Base-by-base conservation (phyloP, 2,113 vertebrate genomes). In the Pterocles gutturalis region DNA sequence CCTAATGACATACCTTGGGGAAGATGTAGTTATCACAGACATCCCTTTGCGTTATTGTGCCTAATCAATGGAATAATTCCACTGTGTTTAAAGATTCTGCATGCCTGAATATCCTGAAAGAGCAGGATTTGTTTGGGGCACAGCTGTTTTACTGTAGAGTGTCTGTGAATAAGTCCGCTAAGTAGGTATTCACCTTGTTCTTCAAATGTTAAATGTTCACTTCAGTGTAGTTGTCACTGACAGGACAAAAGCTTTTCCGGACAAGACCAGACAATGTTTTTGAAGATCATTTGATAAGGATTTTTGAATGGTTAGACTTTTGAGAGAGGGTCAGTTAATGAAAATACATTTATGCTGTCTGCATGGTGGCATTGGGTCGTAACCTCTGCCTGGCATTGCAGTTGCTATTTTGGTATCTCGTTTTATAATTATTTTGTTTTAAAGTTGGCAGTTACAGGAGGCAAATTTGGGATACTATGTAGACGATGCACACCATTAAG, bases 1-100 rank as follows among this genome's bases (percentile, higher is more conserved):
- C 13, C 1, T 10, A 36, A 34, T 28, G 54, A 2, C 11, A 2
- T 36, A 8, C 11, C 3, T 3, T 1, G 1, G 28, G 57, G 31
- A 45, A 79, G 57, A 43, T 31, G 14, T 17, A 26, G 5, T 81
- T 77, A 16, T 5, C 28, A 2, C 10, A 57, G 31, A 14, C 0
- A 8, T 36, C 33, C 7, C 33, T 60, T 43, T 41, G 29, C 62
- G 64, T 60, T 33, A 7, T 34, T 33, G 55, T 58, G 17, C 49
- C 45, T 19, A 3, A 9, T 55, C 8, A 4, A 19, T 64, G 55
- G 46, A 29, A 1, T 24, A 17, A 28, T 21, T 9, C 19, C 25
- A 10, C 36, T 64, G n/a, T 51, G 31, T 49, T 64, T 67, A 20
- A 67, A 65, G 33, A 33, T 53, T 31, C 33, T 36, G 31, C 0